Evolutionary conservation across 2,888 invertebrate genomes (phyloP).

Genomic region (Scaptomyza flava): DNA sequence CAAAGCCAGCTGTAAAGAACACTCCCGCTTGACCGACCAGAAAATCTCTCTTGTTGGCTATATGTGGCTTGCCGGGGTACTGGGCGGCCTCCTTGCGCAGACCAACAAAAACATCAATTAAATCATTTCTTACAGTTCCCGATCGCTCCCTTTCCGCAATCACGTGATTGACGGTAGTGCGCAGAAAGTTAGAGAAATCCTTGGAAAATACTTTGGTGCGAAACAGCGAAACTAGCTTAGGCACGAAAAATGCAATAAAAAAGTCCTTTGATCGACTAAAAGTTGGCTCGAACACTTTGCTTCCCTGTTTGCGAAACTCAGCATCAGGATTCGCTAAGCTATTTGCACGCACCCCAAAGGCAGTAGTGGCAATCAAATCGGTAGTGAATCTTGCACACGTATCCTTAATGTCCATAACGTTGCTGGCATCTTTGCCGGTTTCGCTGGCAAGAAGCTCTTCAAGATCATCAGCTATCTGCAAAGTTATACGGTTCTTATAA

Average conservation of each 20-base stretch:
- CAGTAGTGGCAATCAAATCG: conserved; percentile 82
- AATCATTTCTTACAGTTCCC: conserved; percentile 84
- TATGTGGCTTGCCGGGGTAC: conserved; percentile 51
- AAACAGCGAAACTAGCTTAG: conserved; percentile 72
- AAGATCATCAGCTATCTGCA: conserved; percentile 73
- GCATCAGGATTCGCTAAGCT: conserved; percentile 78
- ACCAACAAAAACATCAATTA: conserved; percentile 85
- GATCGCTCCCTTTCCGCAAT: conserved; percentile 83
- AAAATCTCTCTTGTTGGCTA: conserved; percentile 70
- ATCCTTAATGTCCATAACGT: conserved; percentile 77
- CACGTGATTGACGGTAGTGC: conserved; percentile 82
- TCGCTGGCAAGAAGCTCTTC: conserved; percentile 59
- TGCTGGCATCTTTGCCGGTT: conserved; percentile 24
- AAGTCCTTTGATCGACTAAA: conserved; percentile 73
- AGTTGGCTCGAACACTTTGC: conserved; percentile 63
- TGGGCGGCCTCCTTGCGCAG: conserved; percentile 78
- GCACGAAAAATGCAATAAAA: conserved; percentile 78
- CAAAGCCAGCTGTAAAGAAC: conserved; percentile 83
- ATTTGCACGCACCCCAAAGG: conserved; percentile 81
- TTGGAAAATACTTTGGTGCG: conserved; percentile 75
- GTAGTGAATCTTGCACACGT: conserved; percentile 78
- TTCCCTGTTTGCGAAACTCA: conserved; percentile 78
- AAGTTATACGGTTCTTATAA: not conserved
- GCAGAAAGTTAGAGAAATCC: conserved; percentile 81
- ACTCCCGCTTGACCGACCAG: conserved; percentile 82